Evolutionary conservation across 92 coral and sea anemone species (phyloP).

Genomic region (Palythoa grandis): DNA sequence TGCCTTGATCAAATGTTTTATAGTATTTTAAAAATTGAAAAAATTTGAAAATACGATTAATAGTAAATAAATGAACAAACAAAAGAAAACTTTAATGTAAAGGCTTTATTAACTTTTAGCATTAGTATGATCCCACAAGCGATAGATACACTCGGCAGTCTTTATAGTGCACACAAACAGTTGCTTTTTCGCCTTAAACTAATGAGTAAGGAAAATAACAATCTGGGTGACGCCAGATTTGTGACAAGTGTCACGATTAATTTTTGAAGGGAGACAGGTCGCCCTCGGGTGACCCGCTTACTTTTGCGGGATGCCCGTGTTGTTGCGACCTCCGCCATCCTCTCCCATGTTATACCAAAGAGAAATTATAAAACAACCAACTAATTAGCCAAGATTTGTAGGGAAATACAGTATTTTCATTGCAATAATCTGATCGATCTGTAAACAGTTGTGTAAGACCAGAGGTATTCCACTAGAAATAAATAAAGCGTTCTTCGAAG

Average conservation of each 20-base stretch:
- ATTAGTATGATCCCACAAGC: constrained; percentile 12
- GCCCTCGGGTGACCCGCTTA: constrained; percentile 98
- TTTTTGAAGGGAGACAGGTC: constrained; percentile 87
- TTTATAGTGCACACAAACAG: background rate
- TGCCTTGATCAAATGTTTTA: background rate
- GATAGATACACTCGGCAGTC: background rate
- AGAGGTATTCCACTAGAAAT: no score
- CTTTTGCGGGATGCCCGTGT: constrained; percentile 97
- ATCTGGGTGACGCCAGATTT: constrained; percentile 99
- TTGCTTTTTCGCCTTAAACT: constrained; percentile 87
- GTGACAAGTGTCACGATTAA: constrained; percentile 72
- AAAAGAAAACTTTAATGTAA: background rate
- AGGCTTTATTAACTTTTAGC: background rate
- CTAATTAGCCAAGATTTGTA: no score
- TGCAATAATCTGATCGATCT: no score
- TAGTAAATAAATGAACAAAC: background rate
- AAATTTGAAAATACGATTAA: background rate
- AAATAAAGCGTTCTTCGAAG: no score
- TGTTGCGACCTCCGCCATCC: constrained; percentile 88
- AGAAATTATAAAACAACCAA: background rate
- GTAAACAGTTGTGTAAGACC: no score
- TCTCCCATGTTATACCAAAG: background rate
- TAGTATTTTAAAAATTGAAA: background rate
- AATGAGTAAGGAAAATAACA: constrained; percentile 99
- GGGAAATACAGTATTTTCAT: no score